phyloP scores from a whole-genome alignment of 2,113 vertebrate genomes.

The Meleagris gallopavo region DNA sequence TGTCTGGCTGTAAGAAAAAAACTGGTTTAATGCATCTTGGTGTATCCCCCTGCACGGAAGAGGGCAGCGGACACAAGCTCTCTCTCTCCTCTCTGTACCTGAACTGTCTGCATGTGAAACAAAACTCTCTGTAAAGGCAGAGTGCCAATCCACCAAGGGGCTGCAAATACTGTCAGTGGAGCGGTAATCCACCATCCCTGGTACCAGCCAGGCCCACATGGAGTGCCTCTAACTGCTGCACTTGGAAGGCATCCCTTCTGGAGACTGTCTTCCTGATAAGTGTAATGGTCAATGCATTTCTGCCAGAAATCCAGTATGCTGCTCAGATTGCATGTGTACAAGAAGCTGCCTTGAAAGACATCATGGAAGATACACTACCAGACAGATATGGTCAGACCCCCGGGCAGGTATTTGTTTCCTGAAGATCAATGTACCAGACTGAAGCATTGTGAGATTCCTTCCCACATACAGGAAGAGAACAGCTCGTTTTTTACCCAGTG shows the following conservation, averaged over 20 bases:
- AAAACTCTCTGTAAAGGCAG: background rate
- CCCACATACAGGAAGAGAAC: background rate
- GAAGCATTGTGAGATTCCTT: background rate
- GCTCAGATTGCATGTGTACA: background rate
- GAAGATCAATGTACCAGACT: background rate
- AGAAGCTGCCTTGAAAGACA: background rate
- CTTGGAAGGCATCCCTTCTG: background rate
- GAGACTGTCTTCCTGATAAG: background rate
- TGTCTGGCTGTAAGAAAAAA: background rate
- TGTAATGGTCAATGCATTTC: background rate
- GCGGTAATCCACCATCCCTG: background rate
- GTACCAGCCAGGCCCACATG: background rate
- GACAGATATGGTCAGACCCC: background rate
- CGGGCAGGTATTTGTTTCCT: background rate
- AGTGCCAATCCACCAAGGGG: background rate
- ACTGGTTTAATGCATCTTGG: background rate
- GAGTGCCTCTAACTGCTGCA: background rate
- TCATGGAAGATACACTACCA: background rate
- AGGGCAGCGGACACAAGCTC: background rate
- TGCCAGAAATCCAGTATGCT: background rate
- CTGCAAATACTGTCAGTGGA: background rate
- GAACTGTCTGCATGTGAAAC: background rate
- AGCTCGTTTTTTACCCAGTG: background rate
- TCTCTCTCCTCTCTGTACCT: background rate
- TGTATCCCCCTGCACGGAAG: background rate